Base-by-base conservation (phyloP, 1,140 invertebrate species). In the Wasmannia auropunctata region DNA sequence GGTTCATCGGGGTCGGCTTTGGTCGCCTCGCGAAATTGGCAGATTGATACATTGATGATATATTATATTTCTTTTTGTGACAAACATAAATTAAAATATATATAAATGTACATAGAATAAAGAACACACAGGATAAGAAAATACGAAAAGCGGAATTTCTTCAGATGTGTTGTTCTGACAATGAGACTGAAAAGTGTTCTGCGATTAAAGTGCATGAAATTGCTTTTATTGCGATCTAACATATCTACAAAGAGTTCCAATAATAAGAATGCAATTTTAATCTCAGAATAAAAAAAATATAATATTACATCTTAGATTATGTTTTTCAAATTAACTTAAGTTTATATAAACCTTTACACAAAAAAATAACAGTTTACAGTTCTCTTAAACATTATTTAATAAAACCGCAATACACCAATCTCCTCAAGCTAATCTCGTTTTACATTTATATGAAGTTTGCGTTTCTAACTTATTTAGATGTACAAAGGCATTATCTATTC, bases 1-100 rank as follows among this genome's bases (percentile, higher is more conserved):
- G 88, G 87, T 91, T 91, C 91, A 91, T 92, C 88, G 89, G 87
- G 84, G 84, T 86, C 83, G 89, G 83, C 86, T 90, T 91, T 90
- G 89, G 25, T 31, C 63, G 65, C 3, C 37, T 25, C 51, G 19
- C 51, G 34, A 58, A 81, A 83, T 83, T 72, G 65, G 8, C 31
- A 40, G 8, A 79, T 65, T 11, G n/a, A 4, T 22, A 81, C 25
- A 25, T 49, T 69, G 51, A 22, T 25, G 65, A 34, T 49, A 14
- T 43, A 46, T 25, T 43, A 19, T 43, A 67, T 14, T 46, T 14
- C n/a, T n/a, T 67, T 25, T 2, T 25, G 14, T 31, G n/a, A 54
- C n/a, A 10, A 46, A 46, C 43, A 0, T 16, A 16, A 46, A 46
- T n/a, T n/a, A n/a, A n/a, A n/a, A n/a, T n/a, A 75, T 28, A 11